Conservation (phyloP, 2,797 vertebrate species). For the Karalla daura region DNA sequence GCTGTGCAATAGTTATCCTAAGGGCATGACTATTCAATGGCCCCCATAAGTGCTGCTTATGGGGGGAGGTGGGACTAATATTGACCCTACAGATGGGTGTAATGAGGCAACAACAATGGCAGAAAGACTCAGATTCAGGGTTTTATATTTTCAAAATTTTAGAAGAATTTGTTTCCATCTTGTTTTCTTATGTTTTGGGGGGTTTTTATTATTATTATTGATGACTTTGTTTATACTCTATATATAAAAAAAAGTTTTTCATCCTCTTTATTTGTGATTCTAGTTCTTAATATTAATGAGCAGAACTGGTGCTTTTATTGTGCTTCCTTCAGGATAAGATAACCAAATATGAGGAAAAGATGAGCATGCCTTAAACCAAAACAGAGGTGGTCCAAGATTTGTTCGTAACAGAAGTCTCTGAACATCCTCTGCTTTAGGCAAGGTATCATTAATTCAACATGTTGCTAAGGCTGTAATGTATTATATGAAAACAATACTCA, state of each 20-base stretch:
- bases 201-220: neutral
- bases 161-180: neutral
- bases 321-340: slow-evolving; percentile 18
- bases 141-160: neutral
- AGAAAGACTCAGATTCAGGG: slow-evolving; percentile 1
- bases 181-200: neutral
- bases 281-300: slow-evolving; percentile 1
- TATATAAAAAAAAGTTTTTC: neutral
- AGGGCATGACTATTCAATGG: slow-evolving; percentile 9
- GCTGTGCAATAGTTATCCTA: no score
- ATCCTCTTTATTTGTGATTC: slow-evolving; percentile 2
- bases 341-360: slow-evolving; percentile 33
- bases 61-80: slow-evolving; percentile 29
- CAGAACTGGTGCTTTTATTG: neutral
- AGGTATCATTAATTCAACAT: slow-evolving; percentile 49
- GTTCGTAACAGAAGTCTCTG: slow-evolving; percentile 32
- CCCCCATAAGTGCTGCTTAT: neutral
- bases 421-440: slow-evolving; percentile 35
- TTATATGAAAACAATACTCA: slow-evolving; percentile 32
- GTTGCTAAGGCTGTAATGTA: slow-evolving; percentile 37
- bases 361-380: neutral
- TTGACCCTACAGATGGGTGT: slow-evolving; percentile 23
- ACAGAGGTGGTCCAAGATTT: neutral
- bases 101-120: slow-evolving; percentile 22
- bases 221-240: neutral